These are phyloP conservation scores for Choreutis nemorana DNA, from an alignment of 2,888 invertebrate genomes.

Conservation along the genomic window DNA sequence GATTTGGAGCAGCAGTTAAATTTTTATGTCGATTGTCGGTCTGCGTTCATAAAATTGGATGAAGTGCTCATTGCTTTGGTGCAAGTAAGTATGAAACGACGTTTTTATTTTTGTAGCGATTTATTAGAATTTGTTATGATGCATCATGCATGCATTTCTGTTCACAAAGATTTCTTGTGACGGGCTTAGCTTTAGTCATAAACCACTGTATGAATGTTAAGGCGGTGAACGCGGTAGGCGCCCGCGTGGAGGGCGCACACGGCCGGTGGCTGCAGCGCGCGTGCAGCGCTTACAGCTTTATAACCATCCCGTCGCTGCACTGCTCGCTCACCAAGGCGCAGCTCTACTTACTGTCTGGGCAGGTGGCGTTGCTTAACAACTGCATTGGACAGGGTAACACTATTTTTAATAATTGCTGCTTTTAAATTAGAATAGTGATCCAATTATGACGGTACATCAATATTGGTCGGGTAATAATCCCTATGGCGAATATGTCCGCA, in stretches of 20 bases:
- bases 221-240: conserved; percentile 82
- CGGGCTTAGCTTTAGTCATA: too few relatives aligned
- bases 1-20: conserved; percentile 92
- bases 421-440: too few relatives aligned
- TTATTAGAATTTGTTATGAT: too few relatives aligned
- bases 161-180: too few relatives aligned
- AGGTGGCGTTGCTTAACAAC: conserved; percentile 87
- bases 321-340: conserved; percentile 81
- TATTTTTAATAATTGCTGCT: too few relatives aligned
- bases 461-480: too few relatives aligned
- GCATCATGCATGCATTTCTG: too few relatives aligned
- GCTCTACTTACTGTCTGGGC: conserved; percentile 87
- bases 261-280: conserved; percentile 90
- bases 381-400: conserved; percentile 87
- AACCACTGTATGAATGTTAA: conserved; percentile 53
- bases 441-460: too few relatives aligned
- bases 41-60: conserved; percentile 90
- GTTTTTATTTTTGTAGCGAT: too few relatives aligned
- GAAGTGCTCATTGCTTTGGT: conserved; percentile 85
- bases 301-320: conserved; percentile 94
- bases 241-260: conserved; percentile 54
- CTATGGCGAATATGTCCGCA: too few relatives aligned
- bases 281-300: conserved; percentile 94
- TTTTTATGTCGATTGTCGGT: conserved; percentile 93
- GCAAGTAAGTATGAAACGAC: conserved; percentile 77